Evolutionary conservation across 2,888 invertebrate genomes (phyloP), one percentile per base, ranked within the genome.

Genomic region (Galerucella nymphaeae): DNA sequence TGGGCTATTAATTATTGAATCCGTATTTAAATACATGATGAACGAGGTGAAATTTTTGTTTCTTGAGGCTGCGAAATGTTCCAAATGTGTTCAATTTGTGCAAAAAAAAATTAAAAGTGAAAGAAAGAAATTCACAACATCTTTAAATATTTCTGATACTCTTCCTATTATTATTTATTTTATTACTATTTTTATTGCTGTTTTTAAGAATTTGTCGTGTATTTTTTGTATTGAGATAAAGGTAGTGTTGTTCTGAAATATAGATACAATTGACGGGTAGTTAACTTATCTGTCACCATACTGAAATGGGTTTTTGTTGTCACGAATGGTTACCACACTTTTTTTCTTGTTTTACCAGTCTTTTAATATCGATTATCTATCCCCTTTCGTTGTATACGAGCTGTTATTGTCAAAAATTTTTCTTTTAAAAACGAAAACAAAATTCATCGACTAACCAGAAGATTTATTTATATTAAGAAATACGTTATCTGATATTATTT

Each of bases 251-350:
- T 53, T 53, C 16, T 55, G 70, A 55, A 57, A 63, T 14, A 57
- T 63, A 70, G 69, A 55, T 41, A 53, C 16, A 45, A 45, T 63
- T 63, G 63, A 70, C 70, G 64, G 57, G 55, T 63, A 63, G 30
- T 53, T 70, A 70, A 70, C 55, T 63, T 63, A 63, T 70, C 70
- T 70, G 70, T 70, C 70, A 70, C 63, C 63, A 70, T 45, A 63
- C 63, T 42, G 63, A 70, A 70, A 70, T 16, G 70, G 63, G 63
- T 23, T 70, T 62, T 70, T 20, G 45, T 23, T 63, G 70, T 63
- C 70, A 70, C 70, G 70, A 70, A 70, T 64, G 23, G 70, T 63
- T 63, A 70, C 70, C 62, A 58, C 30, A 66, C 57, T 53, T 63
- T 70, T 70, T 70, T 63, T 70, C 55, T 57, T 70, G 55, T 70